Percentiles rank a stretch among this genome's conserved stretches.
Conservation (phyloP, 2,797 vertebrate genomes). For the Schizopygopsis malacanthus region DNA sequence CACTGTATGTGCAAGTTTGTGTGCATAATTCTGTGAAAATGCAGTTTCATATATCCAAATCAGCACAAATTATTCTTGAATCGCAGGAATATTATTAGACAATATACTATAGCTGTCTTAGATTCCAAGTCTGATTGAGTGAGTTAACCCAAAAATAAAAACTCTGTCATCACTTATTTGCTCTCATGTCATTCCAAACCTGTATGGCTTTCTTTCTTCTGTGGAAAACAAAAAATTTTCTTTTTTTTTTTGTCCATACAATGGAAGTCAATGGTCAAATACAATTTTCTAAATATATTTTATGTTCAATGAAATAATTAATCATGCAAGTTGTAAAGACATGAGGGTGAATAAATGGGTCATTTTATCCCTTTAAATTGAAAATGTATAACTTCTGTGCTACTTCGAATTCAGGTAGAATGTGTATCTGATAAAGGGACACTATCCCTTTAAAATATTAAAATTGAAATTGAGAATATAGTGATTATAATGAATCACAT, state of each 20-base stretch:
- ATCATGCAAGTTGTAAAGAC: background rate
- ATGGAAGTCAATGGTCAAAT: background rate
- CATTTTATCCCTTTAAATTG: background rate
- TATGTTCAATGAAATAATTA: background rate
- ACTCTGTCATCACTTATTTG: background rate
- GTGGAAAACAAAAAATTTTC: background rate
- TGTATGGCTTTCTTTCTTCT: background rate
- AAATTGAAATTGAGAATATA: background rate
- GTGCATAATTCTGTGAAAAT: background rate
- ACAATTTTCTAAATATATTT: background rate
- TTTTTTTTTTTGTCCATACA: background rate
- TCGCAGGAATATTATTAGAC: background rate
- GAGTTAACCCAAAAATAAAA: background rate
- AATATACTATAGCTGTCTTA: background rate
- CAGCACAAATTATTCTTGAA: background rate
- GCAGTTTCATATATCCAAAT: background rate
- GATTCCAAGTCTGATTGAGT: background rate
- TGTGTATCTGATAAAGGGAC: background rate
- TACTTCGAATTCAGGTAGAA: background rate
- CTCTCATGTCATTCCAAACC: background rate
- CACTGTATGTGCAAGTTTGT: slow-evolving; percentile 1
- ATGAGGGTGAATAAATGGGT: background rate
- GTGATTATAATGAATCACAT: background rate
- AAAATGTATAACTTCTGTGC: background rate
- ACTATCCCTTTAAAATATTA: background rate